phyloP scores from a whole-genome alignment of 2,888 invertebrate species.

The Oscheius onirici region DNA sequence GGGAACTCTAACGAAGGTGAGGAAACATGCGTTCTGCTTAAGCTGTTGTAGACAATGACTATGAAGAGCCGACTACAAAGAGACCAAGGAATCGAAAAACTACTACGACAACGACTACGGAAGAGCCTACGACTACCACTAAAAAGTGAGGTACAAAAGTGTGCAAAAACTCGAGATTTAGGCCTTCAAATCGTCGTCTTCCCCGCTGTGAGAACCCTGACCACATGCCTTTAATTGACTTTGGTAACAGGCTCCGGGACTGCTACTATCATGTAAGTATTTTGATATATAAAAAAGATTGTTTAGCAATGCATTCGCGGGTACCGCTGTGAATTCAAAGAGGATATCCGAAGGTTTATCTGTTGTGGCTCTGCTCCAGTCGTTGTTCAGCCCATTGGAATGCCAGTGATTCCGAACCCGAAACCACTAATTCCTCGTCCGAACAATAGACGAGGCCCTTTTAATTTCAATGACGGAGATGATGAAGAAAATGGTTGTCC shows the following conservation, averaged over 20 bases:
- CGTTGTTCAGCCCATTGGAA: constrained; percentile 48
- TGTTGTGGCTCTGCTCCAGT: constrained; percentile 57
- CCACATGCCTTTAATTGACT: constrained; percentile 54
- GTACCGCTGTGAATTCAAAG: constrained; percentile 60
- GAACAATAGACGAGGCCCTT: constrained; percentile 36
- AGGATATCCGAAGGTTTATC: constrained; percentile 56
- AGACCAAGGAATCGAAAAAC: constrained; percentile 41
- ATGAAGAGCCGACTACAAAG: constrained; percentile 31
- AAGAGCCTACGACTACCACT: constrained; percentile 36
- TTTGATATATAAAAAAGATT: background rate
- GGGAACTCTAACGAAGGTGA: too few species aligned
- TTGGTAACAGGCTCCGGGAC: constrained; percentile 58
- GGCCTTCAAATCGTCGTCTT: constrained; percentile 46
- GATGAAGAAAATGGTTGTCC: constrained; percentile 21
- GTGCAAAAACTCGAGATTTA: constrained; percentile 26
- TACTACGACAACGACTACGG: constrained; percentile 44
- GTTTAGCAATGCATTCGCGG: constrained; percentile 56
- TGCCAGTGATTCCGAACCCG: constrained; percentile 53
- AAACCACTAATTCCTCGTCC: constrained; percentile 52
- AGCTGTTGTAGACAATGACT: background rate
- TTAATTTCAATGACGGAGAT: constrained; percentile 50
- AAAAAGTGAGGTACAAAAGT: constrained; percentile 4
- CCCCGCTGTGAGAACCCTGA: constrained; percentile 56
- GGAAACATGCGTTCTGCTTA: background rate
- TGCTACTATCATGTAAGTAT: constrained; percentile 53